Conservation (phyloP, 1,140 invertebrate species). For the Achatina immaculata region DNA sequence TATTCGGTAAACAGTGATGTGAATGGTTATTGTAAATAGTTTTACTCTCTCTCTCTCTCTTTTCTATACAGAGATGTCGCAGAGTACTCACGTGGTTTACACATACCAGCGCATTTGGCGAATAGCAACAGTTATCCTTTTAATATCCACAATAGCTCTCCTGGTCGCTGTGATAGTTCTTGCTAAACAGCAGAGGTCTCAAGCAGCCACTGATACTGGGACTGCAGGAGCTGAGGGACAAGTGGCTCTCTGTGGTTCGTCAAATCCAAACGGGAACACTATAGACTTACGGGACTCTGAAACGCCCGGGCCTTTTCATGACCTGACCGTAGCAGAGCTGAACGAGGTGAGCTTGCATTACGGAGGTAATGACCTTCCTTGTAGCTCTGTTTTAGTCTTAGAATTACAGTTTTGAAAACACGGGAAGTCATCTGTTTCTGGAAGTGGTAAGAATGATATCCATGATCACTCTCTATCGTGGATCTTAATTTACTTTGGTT, state of each 20-base stretch:
- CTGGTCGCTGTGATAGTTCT: neutral
- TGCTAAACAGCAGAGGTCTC: neutral
- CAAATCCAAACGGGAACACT: neutral
- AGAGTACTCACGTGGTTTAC: neutral
- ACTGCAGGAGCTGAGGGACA: neutral
- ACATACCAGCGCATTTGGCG: neutral
- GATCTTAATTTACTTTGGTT: no score
- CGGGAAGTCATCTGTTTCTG: no score
- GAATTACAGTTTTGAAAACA: no score
- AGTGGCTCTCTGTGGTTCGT: neutral
- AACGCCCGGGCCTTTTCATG: neutral
- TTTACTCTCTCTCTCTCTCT: no score
- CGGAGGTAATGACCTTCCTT: no score
- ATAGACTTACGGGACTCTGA: neutral
- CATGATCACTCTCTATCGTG: no score
- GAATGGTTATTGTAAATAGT: no score
- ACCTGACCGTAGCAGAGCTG: neutral
- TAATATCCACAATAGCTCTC: neutral
- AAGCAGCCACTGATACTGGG: neutral
- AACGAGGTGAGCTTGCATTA: neutral
- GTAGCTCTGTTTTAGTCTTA: no score
- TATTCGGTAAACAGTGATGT: no score
- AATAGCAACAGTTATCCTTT: neutral
- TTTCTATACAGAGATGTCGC: no score
- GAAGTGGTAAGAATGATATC: no score